Evolutionary conservation across 2,113 vertebrate genomes (phyloP).

Genomic region (Scalopus aquaticus): DNA sequence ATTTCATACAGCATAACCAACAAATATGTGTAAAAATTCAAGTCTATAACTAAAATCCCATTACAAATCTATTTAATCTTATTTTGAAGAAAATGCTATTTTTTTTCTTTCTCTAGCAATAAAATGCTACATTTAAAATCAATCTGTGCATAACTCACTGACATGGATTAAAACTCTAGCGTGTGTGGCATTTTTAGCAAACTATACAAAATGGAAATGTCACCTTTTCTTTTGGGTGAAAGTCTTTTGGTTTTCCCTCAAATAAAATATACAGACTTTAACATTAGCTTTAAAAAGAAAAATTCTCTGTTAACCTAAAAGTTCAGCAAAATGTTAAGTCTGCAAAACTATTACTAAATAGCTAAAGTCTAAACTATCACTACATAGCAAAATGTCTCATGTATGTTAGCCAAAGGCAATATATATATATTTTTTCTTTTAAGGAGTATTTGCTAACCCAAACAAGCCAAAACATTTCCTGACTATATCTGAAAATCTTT

Average conservation of each 20-base stretch:
- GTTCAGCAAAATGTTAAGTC: constrained; percentile 79
- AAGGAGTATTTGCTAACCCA: neutral
- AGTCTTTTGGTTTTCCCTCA: constrained; percentile 54
- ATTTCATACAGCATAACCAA: constrained; percentile 48
- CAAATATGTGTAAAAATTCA: constrained; percentile 34
- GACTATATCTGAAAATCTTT: neutral
- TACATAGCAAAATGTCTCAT: constrained; percentile 58
- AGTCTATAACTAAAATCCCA: constrained; percentile 41
- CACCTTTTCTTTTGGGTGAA: constrained; percentile 70
- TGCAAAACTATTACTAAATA: constrained; percentile 68
- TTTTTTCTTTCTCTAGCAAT: constrained; percentile 53
- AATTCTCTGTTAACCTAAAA: constrained; percentile 69
- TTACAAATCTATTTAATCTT: constrained; percentile 44
- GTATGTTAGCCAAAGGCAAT: neutral
- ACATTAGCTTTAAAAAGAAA: constrained; percentile 74
- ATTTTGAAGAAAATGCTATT: neutral
- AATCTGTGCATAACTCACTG: constrained; percentile 17
- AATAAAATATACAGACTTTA: constrained; percentile 60
- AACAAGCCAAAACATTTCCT: neutral
- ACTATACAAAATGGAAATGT: constrained; percentile 69
- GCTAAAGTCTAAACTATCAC: constrained; percentile 38
- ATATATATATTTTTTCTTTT: neutral
- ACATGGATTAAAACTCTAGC: constrained; percentile 51
- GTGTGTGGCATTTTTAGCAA: constrained; percentile 60
- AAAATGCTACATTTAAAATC: constrained; percentile 72